Conservation (phyloP, 2,888 invertebrate species). For the Campopleginae sp. region DNA sequence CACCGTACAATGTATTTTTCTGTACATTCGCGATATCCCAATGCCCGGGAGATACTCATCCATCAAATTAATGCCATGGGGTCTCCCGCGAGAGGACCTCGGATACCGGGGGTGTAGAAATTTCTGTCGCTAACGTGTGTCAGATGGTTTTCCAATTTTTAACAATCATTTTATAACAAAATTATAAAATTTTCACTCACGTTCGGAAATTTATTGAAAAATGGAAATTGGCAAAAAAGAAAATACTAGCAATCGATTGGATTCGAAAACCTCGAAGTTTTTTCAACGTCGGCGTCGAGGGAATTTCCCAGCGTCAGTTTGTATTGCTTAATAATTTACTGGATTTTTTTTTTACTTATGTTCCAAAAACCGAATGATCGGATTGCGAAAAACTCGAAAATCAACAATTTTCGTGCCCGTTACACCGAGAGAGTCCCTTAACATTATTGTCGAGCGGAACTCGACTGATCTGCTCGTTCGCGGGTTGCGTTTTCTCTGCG, state of each 20-base stretch:
- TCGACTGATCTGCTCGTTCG: neutral
- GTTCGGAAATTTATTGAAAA: neutral
- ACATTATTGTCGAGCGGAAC: neutral
- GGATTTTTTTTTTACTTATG: too few relatives aligned
- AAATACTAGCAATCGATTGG: neutral
- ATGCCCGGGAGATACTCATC: constrained; percentile 60
- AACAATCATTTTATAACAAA: neutral
- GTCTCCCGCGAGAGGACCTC: constrained; percentile 43
- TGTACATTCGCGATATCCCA: constrained; percentile 49
- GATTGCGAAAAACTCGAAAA: neutral
- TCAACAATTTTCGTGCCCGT: constrained; percentile 2
- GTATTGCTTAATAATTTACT: too few relatives aligned
- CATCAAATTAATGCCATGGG: constrained; percentile 61
- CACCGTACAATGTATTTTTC: constrained; percentile 31
- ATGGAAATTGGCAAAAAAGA: neutral
- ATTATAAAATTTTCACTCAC: neutral
- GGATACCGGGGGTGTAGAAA: neutral
- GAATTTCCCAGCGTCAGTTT: too few relatives aligned
- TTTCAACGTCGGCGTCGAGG: neutral
- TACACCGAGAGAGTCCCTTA: neutral
- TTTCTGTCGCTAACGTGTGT: neutral
- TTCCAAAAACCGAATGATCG: too few relatives aligned
- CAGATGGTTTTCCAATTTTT: neutral
- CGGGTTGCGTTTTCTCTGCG: neutral
- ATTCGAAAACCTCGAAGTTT: neutral